Conservation (phyloP, 2,113 vertebrate species). For the Tetrao urogallus region DNA sequence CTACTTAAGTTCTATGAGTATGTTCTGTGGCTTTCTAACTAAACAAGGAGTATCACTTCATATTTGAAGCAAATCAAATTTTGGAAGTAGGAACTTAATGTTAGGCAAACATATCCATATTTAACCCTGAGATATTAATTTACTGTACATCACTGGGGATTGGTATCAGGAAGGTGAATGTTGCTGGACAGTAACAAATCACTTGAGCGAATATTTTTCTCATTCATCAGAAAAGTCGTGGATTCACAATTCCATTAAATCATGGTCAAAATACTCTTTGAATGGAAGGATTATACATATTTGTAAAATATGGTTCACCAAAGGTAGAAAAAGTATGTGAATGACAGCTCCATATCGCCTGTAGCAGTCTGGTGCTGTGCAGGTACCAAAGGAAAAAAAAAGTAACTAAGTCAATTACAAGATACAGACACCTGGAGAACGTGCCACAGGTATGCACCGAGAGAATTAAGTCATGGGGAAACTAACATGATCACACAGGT, state of each 20-base stretch:
- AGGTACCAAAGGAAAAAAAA: neutral
- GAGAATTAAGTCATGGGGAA: neutral
- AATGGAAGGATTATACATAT: neutral
- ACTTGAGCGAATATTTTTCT: neutral
- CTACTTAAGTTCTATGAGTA: neutral
- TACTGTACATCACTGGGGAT: neutral
- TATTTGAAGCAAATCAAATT: neutral
- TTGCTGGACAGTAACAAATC: neutral
- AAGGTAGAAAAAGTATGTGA: neutral
- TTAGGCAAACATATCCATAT: neutral
- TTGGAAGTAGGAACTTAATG: neutral
- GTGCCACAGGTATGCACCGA: neutral
- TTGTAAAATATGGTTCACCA: neutral
- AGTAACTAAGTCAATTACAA: neutral
- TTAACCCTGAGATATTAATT: neutral
- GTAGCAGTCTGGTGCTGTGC: fast-evolving
- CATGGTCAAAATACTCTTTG: neutral
- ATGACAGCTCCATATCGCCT: neutral
- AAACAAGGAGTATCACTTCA: neutral
- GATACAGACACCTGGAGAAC: neutral
- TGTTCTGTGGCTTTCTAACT: neutral
- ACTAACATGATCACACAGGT: neutral
- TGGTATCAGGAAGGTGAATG: neutral
- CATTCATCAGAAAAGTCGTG: neutral
- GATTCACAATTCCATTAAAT: neutral